Percentiles rank a stretch among this genome's conserved stretches.
phyloP scores from a whole-genome alignment of 2,113 vertebrate genomes.

The Sander lucioperca region DNA sequence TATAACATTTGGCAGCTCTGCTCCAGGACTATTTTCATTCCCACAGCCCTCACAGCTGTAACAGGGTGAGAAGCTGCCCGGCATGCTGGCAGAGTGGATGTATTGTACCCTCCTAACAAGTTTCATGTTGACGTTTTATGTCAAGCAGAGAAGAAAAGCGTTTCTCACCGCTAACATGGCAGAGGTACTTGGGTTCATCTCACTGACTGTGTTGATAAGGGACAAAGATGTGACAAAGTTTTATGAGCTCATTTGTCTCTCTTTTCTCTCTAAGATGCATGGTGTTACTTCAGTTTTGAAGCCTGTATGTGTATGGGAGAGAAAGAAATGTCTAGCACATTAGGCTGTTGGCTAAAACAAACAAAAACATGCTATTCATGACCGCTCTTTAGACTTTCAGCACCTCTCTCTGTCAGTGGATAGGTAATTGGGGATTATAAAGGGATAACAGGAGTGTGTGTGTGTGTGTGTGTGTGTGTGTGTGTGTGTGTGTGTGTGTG shows the following conservation, averaged over 20 bases:
- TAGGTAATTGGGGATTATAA: neutral
- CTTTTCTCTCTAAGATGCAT: no score
- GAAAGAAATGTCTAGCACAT: no score
- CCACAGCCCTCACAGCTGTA: conserved; percentile 30
- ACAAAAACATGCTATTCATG: neutral
- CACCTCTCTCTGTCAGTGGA: neutral
- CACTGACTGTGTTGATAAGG: no score
- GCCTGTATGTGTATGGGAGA: neutral
- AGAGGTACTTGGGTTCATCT: no score
- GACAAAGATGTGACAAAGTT: no score
- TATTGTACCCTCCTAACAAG: neutral
- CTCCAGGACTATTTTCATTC: conserved; percentile 47
- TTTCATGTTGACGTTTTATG: conserved; percentile 12
- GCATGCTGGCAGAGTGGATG: conserved; percentile 4
- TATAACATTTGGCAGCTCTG: conserved; percentile 63
- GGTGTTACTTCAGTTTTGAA: neutral
- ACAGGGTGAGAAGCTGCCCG: conserved; percentile 4
- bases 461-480: neutral
- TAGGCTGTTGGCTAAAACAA: conserved; percentile 8
- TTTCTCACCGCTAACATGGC: no score
- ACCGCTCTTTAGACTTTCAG: neutral
- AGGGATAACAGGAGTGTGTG: conserved; percentile 45
- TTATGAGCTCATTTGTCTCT: no score
- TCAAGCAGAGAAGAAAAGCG: neutral
- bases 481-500: neutral